phyloP scores from a whole-genome alignment of 2,888 invertebrate species.

The Alloplasta piceator region DNA sequence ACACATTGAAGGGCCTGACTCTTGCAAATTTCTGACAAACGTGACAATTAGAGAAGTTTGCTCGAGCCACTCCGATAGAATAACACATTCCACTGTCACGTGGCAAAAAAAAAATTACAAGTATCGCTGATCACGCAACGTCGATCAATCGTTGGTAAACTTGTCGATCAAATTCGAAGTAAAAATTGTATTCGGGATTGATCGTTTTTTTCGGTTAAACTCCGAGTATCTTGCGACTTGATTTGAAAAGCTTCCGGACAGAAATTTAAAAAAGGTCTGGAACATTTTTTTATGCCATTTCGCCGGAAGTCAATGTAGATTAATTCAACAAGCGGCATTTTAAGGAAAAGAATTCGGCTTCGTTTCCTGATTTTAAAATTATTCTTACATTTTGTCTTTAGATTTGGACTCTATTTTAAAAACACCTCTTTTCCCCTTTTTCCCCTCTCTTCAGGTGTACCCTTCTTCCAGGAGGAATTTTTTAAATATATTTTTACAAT shows the following conservation, averaged over 20 bases:
- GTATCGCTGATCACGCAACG: conserved; percentile 35
- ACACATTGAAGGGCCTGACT: conserved; percentile 58
- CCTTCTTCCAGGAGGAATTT: no score
- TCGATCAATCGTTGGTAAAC: no score
- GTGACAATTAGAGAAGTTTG: conserved; percentile 53
- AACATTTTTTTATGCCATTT: no score
- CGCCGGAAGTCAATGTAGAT: no score
- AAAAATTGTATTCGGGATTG: background rate
- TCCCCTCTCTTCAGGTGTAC: no score
- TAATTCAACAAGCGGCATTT: no score
- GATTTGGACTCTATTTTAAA: no score
- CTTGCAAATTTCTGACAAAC: conserved; percentile 61
- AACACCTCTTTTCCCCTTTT: background rate
- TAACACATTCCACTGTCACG: conserved; percentile 78
- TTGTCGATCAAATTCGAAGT: conserved; percentile 58
- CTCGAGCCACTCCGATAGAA: conserved; percentile 66
- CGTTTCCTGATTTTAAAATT: conserved; percentile 36
- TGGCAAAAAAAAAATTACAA: conserved; percentile 68
- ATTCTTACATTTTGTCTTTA: conserved; percentile 7
- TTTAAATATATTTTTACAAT: no score
- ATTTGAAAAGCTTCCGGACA: conserved; percentile 18
- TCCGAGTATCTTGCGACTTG: no score
- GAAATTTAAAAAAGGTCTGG: no score
- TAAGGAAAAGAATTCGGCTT: no score
- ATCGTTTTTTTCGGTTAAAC: no score